These are phyloP conservation scores for Hydrophis major DNA, from an alignment of 2,797 vertebrate species.

Conservation along the genomic window DNA sequence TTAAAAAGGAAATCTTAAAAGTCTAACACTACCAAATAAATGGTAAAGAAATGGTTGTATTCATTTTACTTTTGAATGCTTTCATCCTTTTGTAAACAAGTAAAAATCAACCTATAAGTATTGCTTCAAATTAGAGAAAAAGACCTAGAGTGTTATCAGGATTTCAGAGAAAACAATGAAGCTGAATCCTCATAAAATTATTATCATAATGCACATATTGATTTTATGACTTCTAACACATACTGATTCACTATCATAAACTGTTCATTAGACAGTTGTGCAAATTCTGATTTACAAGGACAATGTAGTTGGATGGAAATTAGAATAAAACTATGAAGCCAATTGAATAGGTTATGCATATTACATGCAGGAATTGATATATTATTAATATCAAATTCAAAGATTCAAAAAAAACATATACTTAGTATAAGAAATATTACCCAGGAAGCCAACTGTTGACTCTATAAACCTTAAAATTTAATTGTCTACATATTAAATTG, in stretches of 20 bases:
- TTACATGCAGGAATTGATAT: not conserved
- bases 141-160: not conserved
- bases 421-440: slow-evolving; percentile 17
- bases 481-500: not conserved
- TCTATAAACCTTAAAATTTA: not conserved
- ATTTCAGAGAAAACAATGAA: slow-evolving; percentile 28
- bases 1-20: rapidly evolving
- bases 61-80: not conserved
- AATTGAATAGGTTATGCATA: not conserved
- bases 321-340: not conserved
- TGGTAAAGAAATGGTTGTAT: rapidly evolving
- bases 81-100: not conserved
- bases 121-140: not conserved
- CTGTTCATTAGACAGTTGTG: not conserved
- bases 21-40: not conserved
- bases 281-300: not conserved
- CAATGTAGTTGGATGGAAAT: not conserved
- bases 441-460: slow-evolving; percentile 22
- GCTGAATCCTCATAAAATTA: slow-evolving; percentile 20
- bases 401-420: slow-evolving; percentile 40
- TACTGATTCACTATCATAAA: not conserved
- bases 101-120: not conserved
- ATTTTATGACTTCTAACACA: not conserved
- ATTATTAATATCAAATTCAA: not conserved
- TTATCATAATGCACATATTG: not conserved